A percentile compares a stretch with the other conserved stretches of the same genome.
Evolutionary conservation across 1,140 invertebrate genomes (phyloP).

Genomic region (Saccostrea echinata): DNA sequence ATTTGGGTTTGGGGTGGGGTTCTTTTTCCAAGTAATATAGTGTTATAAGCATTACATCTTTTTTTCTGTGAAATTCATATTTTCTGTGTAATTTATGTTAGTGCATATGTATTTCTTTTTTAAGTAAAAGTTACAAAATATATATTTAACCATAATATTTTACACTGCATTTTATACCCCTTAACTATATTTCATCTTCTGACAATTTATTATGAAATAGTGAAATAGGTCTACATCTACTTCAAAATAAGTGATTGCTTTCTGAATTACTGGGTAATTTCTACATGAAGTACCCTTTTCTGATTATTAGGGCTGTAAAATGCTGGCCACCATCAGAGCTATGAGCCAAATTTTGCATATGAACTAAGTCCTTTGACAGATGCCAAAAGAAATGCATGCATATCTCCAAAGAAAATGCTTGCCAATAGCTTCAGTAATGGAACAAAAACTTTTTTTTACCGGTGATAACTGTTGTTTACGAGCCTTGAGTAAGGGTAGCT

Average conservation of each 20-base stretch:
- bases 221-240: neutral
- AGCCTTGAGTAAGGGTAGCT: slow-evolving; percentile 23
- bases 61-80: too few relatives aligned
- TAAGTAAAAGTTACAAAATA: too few relatives aligned
- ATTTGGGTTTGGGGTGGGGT: neutral
- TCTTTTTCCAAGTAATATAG: too few relatives aligned
- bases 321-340: neutral
- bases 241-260: neutral
- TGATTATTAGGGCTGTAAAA: neutral
- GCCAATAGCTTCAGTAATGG: neutral
- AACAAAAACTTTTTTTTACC: neutral
- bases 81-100: too few relatives aligned
- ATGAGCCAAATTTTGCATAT: neutral
- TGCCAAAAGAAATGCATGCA: neutral
- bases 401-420: neutral
- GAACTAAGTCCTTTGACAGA: neutral
- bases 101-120: too few relatives aligned
- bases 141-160: too few relatives aligned
- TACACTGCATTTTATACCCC: neutral
- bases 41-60: too few relatives aligned
- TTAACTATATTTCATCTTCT: neutral
- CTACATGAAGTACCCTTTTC: neutral
- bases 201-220: neutral
- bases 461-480: slow-evolving; percentile 28
- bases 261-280: neutral